These are phyloP conservation scores for Buphagus erythrorhynchus DNA, from an alignment of 2,797 vertebrate genomes.

Conservation along the genomic window DNA sequence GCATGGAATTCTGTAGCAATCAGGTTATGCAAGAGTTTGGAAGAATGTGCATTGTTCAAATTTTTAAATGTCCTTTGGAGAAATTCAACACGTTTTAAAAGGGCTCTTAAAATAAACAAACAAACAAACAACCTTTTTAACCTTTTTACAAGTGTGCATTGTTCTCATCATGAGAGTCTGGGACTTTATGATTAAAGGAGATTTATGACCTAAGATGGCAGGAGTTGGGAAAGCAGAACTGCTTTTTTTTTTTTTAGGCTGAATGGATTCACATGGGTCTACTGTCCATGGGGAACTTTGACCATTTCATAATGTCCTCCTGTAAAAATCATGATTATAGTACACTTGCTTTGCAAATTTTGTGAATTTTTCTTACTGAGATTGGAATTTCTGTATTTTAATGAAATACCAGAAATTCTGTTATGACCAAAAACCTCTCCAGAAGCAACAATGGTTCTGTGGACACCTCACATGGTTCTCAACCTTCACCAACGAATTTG, in stretches of 20 bases:
- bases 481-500: background rate
- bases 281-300: background rate
- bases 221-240: background rate
- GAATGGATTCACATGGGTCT: background rate
- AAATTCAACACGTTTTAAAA: background rate
- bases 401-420: background rate
- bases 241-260: background rate
- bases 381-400: background rate
- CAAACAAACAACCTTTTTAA: too few relatives aligned
- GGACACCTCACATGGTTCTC: background rate
- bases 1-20: background rate
- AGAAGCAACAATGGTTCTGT: accelerated
- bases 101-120: accelerated
- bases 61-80: background rate
- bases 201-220: background rate
- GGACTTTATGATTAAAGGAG: background rate
- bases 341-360: accelerated
- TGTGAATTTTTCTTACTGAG: background rate
- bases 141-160: background rate
- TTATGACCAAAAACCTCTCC: background rate
- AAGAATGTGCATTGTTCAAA: accelerated
- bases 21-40: background rate
- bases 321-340: background rate
- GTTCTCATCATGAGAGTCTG: background rate
- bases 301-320: background rate